Evolutionary conservation across 1,140 invertebrate genomes (phyloP).

Genomic region (Littorina saxatilis): DNA sequence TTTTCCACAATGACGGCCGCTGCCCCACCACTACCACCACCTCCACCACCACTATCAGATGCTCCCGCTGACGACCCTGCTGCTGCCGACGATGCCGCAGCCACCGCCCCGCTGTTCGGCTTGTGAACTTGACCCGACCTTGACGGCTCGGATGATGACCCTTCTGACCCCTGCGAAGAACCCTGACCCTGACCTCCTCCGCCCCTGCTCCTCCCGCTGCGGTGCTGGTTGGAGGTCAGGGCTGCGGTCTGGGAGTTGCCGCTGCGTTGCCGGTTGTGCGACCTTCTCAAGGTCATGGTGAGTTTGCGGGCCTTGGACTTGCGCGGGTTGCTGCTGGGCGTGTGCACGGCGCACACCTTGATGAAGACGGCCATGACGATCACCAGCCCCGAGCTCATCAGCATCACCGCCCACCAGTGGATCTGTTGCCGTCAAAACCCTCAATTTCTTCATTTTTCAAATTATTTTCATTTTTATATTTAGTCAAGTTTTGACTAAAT

Average conservation of each 20-base stretch:
- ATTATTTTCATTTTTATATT: too few species aligned
- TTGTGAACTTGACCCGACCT: conserved; percentile 4
- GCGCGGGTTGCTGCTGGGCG: conserved; percentile 95
- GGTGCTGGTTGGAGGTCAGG: conserved; percentile 8
- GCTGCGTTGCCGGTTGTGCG: conserved; percentile 38
- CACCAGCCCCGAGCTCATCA: conserved; percentile 93
- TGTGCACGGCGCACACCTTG: conserved; percentile 99
- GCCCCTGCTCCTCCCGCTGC: not conserved
- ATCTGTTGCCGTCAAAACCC: conserved; percentile 79
- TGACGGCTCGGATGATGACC: not conserved
- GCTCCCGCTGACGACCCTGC: not conserved
- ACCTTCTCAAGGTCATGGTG: conserved; percentile 51
- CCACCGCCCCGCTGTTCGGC: not conserved
- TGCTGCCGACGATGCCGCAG: not conserved
- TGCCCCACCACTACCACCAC: not conserved
- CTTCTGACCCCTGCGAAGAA: not conserved
- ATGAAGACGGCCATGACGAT: conserved; percentile 99
- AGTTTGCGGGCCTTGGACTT: conserved; percentile 70
- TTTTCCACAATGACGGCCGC: conserved; percentile 34
- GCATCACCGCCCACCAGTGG: conserved; percentile 97
- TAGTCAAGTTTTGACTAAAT: too few species aligned
- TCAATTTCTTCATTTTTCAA: too few species aligned
- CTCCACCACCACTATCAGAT: not conserved
- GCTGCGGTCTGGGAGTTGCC: not conserved
- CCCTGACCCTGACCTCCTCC: not conserved